Percentiles rank a stretch among this genome's conserved stretches.
These are phyloP conservation scores for Cephus spinipes DNA, from an alignment of 2,888 invertebrate species.

Conservation along the genomic window DNA sequence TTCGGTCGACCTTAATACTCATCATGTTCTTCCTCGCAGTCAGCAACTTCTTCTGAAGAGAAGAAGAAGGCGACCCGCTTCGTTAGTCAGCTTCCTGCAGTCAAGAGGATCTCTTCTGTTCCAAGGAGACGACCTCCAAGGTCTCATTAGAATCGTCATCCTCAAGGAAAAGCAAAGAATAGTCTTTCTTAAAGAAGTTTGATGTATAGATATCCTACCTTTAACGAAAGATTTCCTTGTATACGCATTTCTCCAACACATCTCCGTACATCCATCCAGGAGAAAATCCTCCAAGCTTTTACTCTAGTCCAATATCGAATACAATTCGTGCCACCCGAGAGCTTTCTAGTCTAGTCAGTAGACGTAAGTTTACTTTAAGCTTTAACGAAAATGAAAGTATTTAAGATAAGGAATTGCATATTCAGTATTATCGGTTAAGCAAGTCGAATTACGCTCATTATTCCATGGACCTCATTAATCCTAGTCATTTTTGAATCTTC, in stretches of 20 bases:
- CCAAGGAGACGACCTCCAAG: background rate
- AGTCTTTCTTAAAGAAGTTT: background rate
- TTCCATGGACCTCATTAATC: background rate
- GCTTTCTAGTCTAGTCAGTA: background rate
- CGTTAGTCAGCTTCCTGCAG: background rate
- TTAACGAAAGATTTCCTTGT: background rate
- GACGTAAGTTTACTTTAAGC: background rate
- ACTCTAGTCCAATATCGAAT: background rate
- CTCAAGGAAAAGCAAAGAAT: background rate
- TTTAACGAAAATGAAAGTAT: background rate
- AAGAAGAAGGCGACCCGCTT: background rate
- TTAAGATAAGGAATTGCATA: background rate
- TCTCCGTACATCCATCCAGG: background rate
- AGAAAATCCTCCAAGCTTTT: background rate
- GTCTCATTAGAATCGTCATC: background rate
- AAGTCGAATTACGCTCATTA: background rate
- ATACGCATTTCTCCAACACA: background rate
- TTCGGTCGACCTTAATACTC: slow-evolving; percentile 25
- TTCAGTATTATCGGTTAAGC: background rate
- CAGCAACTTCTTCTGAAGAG: slow-evolving; percentile 28
- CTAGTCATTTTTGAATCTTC: background rate
- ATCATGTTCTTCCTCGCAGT: slow-evolving; percentile 23
- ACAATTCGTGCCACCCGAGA: background rate
- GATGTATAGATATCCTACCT: background rate
- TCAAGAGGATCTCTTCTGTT: background rate